Percentiles rank a stretch among this genome's conserved stretches.
phyloP scores from a whole-genome alignment of 2,888 invertebrate genomes.

The Ctena decussata region DNA sequence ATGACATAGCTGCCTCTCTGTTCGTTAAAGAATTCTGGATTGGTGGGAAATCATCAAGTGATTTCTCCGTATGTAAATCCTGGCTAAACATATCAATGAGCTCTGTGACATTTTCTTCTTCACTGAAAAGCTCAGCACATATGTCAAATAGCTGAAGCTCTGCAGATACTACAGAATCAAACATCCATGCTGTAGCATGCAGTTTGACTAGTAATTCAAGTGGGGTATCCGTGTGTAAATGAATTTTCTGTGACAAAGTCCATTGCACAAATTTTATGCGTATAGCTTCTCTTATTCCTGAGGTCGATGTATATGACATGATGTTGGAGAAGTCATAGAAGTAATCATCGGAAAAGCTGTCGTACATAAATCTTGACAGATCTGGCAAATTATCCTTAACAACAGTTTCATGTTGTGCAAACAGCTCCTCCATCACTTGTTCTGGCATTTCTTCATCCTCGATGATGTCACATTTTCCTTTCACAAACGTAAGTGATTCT shows the following conservation, averaged over 20 bases:
- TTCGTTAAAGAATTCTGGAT: too few species aligned
- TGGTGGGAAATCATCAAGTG: too few species aligned
- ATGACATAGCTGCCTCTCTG: too few species aligned
- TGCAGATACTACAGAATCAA: constrained; percentile 11
- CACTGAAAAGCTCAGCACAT: background rate
- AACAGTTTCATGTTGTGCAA: constrained; percentile 42
- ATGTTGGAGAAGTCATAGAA: constrained; percentile 51
- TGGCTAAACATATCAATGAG: background rate
- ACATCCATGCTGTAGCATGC: constrained; percentile 34
- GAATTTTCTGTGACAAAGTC: constrained; percentile 15
- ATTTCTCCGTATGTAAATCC: too few species aligned
- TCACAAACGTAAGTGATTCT: constrained; percentile 38
- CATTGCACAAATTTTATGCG: constrained; percentile 11
- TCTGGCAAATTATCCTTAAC: constrained; percentile 32
- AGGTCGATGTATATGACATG: constrained; percentile 4
- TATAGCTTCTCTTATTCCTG: background rate
- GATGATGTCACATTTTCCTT: constrained; percentile 53
- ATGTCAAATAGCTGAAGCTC: constrained; percentile 30
- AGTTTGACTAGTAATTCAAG: constrained; percentile 2
- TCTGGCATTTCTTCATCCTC: constrained; percentile 55
- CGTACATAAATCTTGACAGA: constrained; percentile 12
- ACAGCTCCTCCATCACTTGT: constrained; percentile 43
- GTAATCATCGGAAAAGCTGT: constrained; percentile 38
- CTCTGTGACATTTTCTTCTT: background rate
- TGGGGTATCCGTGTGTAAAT: background rate